A percentile compares a stretch with the other conserved stretches of the same genome.
Evolutionary conservation across 2,888 invertebrate species (phyloP).

Genomic region (Troides aeacus): DNA sequence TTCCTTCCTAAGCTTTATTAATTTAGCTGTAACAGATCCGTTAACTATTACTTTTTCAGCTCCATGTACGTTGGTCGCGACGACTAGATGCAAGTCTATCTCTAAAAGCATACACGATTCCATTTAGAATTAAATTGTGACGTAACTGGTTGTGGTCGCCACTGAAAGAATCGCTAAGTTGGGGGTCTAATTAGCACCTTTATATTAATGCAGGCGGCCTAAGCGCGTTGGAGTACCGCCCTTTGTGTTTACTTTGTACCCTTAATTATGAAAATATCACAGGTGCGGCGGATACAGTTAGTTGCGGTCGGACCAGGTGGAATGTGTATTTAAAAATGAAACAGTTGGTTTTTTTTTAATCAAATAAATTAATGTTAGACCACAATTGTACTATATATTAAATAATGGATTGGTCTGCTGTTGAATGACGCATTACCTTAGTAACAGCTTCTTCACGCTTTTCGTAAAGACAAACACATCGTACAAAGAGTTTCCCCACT

Average conservation of each 20-base stretch:
- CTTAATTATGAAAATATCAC: slow-evolving; percentile 27
- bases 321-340: too few relatives aligned
- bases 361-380: too few relatives aligned
- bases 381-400: too few relatives aligned
- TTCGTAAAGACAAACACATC: too few relatives aligned
- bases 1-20: slow-evolving; percentile 26
- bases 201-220: slow-evolving; percentile 20
- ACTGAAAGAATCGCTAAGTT: slow-evolving; percentile 28
- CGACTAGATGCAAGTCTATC: too few relatives aligned
- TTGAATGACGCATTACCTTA: too few relatives aligned
- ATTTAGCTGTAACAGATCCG: neutral
- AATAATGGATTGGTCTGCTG: too few relatives aligned
- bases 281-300: slow-evolving; percentile 8
- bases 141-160: slow-evolving; percentile 6
- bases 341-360: too few relatives aligned
- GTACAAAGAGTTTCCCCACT: neutral
- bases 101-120: neutral
- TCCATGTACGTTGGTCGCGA: too few relatives aligned
- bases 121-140: slow-evolving; percentile 15
- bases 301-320: too few relatives aligned
- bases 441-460: too few relatives aligned
- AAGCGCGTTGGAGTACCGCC: slow-evolving; percentile 10
- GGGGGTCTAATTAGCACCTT: slow-evolving; percentile 23
- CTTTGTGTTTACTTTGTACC: slow-evolving; percentile 20
- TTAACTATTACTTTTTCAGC: too few relatives aligned